Evolutionary conservation across 2,888 invertebrate genomes (phyloP).

Genomic region (Hirtodrosophila trivittata): DNA sequence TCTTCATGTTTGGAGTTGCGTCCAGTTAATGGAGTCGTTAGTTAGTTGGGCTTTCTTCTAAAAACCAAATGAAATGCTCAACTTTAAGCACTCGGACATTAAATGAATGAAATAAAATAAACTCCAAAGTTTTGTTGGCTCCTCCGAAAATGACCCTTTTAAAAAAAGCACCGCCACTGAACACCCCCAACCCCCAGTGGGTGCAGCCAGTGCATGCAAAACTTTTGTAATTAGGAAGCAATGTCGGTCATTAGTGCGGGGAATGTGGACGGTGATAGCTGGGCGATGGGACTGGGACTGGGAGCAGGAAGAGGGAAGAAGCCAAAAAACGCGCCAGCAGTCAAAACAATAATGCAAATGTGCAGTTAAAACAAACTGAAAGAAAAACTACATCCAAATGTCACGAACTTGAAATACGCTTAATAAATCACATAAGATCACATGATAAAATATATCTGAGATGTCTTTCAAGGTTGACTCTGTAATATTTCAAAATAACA

Average conservation of each 20-base stretch:
- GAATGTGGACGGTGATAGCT: background rate
- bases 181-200: slow-evolving; percentile 7
- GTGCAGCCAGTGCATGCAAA: slow-evolving; percentile 70
- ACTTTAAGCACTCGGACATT: slow-evolving; percentile 65
- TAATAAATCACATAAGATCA: too few relatives aligned
- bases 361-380: slow-evolving; percentile 35
- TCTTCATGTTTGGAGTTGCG: slow-evolving; percentile 30
- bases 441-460: too few relatives aligned
- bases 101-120: slow-evolving; percentile 74
- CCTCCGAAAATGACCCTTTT: slow-evolving; percentile 2
- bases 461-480: too few relatives aligned
- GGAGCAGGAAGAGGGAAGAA: slow-evolving; percentile 32
- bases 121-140: slow-evolving; percentile 57
- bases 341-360: slow-evolving; percentile 76
- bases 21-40: slow-evolving; percentile 64
- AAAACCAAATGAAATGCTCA: slow-evolving; percentile 50
- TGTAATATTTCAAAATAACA: too few relatives aligned
- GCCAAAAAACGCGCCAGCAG: slow-evolving; percentile 65
- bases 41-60: slow-evolving; percentile 41
- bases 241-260: slow-evolving; percentile 76
- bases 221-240: slow-evolving; percentile 80
- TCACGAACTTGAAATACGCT: slow-evolving; percentile 30
- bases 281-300: slow-evolving; percentile 2
- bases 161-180: background rate
- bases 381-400: slow-evolving; percentile 3